Conservation (phyloP, 2,888 invertebrate species). For the Hydrotaea diabolus region DNA sequence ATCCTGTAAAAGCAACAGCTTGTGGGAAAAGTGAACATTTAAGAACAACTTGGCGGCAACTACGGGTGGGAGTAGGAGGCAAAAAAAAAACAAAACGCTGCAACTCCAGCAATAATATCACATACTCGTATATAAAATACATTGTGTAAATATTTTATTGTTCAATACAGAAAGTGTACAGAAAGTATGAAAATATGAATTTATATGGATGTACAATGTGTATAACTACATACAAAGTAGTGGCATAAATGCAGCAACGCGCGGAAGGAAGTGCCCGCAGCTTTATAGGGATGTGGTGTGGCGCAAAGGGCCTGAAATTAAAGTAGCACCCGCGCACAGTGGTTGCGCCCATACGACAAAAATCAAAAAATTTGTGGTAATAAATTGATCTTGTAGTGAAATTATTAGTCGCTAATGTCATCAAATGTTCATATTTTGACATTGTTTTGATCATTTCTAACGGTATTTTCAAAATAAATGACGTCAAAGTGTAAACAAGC, state of each 20-base stretch:
- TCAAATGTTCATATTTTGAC: too few species aligned
- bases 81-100: too few species aligned
- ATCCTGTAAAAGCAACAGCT: conserved; percentile 35
- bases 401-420: too few species aligned
- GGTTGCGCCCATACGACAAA: too few species aligned
- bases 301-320: not conserved
- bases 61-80: not conserved
- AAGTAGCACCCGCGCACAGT: too few species aligned
- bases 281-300: not conserved
- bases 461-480: too few species aligned
- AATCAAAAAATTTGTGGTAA: too few species aligned
- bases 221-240: not conserved
- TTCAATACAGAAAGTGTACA: conserved; percentile 32
- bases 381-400: too few species aligned
- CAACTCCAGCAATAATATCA: not conserved
- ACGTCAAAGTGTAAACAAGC: too few species aligned
- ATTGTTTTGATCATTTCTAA: too few species aligned
- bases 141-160: conserved; percentile 49
- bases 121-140: conserved; percentile 6
- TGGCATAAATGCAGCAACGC: not conserved
- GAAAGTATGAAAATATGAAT: conserved; percentile 22
- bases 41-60: conserved; percentile 1
- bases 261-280: not conserved
- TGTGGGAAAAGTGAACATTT: conserved; percentile 25
- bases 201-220: not conserved